Base-by-base conservation (phyloP, 2,113 vertebrate species). In the Myotis lucifugus region DNA sequence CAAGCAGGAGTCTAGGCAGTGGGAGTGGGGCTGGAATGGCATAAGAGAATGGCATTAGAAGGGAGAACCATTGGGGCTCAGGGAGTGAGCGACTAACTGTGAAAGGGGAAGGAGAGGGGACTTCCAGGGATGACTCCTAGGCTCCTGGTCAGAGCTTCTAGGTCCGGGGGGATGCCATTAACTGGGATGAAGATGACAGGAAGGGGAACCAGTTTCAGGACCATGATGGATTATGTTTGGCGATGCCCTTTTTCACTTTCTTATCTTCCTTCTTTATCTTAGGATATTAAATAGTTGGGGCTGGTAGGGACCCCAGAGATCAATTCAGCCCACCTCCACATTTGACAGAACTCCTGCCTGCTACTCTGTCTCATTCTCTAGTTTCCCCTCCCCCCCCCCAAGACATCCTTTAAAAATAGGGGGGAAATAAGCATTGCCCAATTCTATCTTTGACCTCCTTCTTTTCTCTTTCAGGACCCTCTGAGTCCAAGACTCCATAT, bases 1-100 rank as follows among this genome's bases (percentile, higher is more conserved):
- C 25, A 48, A 64, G 42, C 48, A 42, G 85, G 17, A 76, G 34
- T 37, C 12, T 10, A 50, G 54, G 61, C 27, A 8, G 13, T 25
- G 54, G 48, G 17, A 34, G 17, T 0, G 2, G 29, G n/a, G 8
- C 19, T 2, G 74, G 23, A 9, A 0, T n/a, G 52, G 13, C 21
- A 17, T 1, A 87, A 87, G 32, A 90, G 29, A 76, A 56, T 7
- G 6, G 17, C n/a, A n/a, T 29, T 18, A 69, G 32, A 23, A 87
- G 66, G 23, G 40, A 89, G 67, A 32, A 18, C 0, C 21, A 12
- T n/a, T 2, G n/a, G 29, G 8, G 32, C 19, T 72, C 18, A 7
- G 64, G 29, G 61, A 67, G 29, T 23, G 42, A 72, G 64, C 54
- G 67, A 34, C n/a, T 8, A 19, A 10, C 72, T 15, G 40, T 9